Evolutionary conservation across 1,140 invertebrate species (phyloP), one percentile per base, ranked within the genome.

Genomic region (Andrena cerasifolii): DNA sequence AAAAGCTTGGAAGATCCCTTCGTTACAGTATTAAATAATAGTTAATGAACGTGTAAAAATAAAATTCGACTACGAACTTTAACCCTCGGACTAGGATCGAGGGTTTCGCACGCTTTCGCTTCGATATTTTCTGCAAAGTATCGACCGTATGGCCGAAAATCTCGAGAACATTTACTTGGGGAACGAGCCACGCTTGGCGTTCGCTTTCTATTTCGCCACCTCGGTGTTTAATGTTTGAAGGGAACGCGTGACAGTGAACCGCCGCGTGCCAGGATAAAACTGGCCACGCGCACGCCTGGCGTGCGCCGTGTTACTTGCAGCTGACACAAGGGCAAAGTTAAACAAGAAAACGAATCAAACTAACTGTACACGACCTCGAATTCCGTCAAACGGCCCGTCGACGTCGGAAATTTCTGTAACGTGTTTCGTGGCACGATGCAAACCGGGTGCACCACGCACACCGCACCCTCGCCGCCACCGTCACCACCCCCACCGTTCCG

Each of bases 351-450:
- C 51, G 71, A 70, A 56, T 67, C 62, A 33, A 66, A 54, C 59
- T 43, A 74, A 66, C 62, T 18, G 36, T 40, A 51, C 40, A n/a
- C 62, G 36, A 66, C 62, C 28, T 58, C 51, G 24, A 47, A 75
- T 75, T 76, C 56, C 65, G 26, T 76, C 58, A 49, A 70, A 70
- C 74, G 28, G 4, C 24, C 47, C 28, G 66, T 61, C 49, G 59
- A 54, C 66, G 66, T 31, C 66, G 53, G 76, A 72, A 82, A 83
- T 83, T 78, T 45, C 47, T 62, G 54, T 72, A 58, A 58, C 45
- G 31, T 36, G 49, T 43, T 78, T 70, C 45, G 49, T 26, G 51
- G 61, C 24, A 40, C 61, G 67, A 56, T 81, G 47, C 28, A 53
- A 65, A 21, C 56, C 26, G 14, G 5, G 36, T 24, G n/a, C 56